Base-by-base conservation (phyloP, 1,140 invertebrate species). In the Cylas formicarius region DNA sequence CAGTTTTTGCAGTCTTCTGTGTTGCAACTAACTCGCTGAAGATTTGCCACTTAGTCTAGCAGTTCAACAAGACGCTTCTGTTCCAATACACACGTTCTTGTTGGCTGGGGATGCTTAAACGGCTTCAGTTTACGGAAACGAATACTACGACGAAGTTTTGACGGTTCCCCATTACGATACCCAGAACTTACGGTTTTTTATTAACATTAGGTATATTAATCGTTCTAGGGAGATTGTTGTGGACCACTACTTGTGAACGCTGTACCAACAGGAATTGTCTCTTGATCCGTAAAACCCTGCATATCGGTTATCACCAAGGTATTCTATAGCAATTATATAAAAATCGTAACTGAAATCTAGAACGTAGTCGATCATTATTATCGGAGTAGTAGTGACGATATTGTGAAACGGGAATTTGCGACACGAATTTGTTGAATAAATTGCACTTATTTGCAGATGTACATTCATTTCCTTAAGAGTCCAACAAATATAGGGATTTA, bases 301-400 rank as follows among this genome's bases (percentile, higher is more conserved):
- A 62, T 68, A 4, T 47, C 54, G 4, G 69, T 73, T 2, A 72
- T 67, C 13, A 68, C 76, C 0, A 66, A 66, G 50, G 67, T 76
- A 0, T 60, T 68, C 1, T 73, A 68, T 52, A 52, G 69, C 7
- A 56, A 66, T 20, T 73, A 70, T 71, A 71, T 73, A 26, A 33
- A 43, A 9, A 43, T 56, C 20, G 48, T 60, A 14, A 41, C 47
- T 4, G 47, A 34, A 14, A 29, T 53, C 18, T 40, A 40, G 22
- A 35, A 35, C 7, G 7, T n/a, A n/a, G n/a, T n/a, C n/a, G n/a
- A n/a, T n/a, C n/a, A n/a, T n/a, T n/a, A n/a, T n/a, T n/a, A n/a
- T n/a, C n/a, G n/a, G n/a, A n/a, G n/a, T n/a, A n/a, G n/a, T n/a
- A n/a, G n/a, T n/a, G n/a, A n/a, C n/a, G n/a, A n/a, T n/a, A n/a